Evolutionary conservation across 2,888 invertebrate genomes (phyloP).

Genomic region (Hemithea aestivaria): DNA sequence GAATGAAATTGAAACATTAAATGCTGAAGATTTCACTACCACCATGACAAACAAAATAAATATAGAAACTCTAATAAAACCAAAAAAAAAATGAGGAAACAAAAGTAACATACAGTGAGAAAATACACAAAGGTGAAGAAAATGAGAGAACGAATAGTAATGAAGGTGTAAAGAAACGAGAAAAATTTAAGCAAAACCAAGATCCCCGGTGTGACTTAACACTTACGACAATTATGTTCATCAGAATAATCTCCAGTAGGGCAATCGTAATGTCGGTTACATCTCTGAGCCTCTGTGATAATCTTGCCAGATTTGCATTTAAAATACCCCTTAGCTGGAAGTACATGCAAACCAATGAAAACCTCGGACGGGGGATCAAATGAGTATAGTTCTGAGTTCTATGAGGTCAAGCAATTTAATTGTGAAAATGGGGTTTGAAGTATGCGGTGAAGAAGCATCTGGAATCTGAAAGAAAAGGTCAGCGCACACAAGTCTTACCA

Average conservation of each 20-base stretch:
- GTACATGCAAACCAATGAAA: slow-evolving; percentile 41
- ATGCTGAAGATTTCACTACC: slow-evolving; percentile 10
- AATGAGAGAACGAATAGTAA: slow-evolving; percentile 15
- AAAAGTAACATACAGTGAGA: slow-evolving; percentile 16
- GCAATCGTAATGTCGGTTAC: slow-evolving; percentile 84
- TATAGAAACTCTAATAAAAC: slow-evolving; percentile 9
- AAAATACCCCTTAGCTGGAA: slow-evolving; percentile 74
- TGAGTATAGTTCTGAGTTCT: not conserved
- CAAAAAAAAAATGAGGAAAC: slow-evolving; percentile 8
- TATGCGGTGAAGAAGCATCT: slow-evolving; percentile 8
- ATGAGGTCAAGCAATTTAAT: not conserved
- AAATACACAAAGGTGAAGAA: slow-evolving; percentile 22
- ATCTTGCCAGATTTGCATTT: slow-evolving; percentile 83
- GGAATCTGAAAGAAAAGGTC: slow-evolving; percentile 4
- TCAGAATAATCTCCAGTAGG: slow-evolving; percentile 83
- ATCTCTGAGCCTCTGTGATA: slow-evolving; percentile 76
- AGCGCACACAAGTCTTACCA: slow-evolving; percentile 51
- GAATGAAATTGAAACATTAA: slow-evolving; percentile 1
- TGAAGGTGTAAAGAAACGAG: slow-evolving; percentile 13
- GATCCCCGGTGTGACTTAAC: slow-evolving; percentile 29
- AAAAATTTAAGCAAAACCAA: slow-evolving; percentile 24
- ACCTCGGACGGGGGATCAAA: slow-evolving; percentile 1
- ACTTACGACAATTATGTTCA: slow-evolving; percentile 89
- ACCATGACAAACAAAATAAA: slow-evolving; percentile 16
- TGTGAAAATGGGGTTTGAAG: slow-evolving; percentile 3